Evolutionary conservation across 2,888 invertebrate genomes (phyloP).

Genomic region (Ophion costatus): DNA sequence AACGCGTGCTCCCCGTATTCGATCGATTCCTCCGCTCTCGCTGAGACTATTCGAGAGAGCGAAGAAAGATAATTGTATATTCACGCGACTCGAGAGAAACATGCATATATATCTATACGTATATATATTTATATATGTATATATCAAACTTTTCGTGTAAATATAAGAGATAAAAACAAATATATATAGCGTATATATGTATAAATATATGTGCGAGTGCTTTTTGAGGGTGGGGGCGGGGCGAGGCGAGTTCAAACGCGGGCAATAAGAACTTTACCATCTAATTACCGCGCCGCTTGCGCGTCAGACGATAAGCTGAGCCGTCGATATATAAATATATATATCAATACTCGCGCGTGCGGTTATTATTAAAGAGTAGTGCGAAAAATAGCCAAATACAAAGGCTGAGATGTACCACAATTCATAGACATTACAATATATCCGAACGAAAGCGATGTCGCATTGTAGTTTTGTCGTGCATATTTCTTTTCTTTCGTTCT

Average conservation of each 20-base stretch:
- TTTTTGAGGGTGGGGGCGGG: slow-evolving; percentile 15
- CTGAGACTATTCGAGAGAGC: not conserved
- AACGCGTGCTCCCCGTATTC: slow-evolving; percentile 37
- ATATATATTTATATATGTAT: slow-evolving; percentile 56
- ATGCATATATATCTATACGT: slow-evolving; percentile 56
- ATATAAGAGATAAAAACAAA: slow-evolving; percentile 34
- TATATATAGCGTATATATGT: slow-evolving; percentile 54
- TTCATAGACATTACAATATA: slow-evolving; percentile 48
- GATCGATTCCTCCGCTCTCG: slow-evolving; percentile 24
- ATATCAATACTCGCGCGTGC: slow-evolving; percentile 29
- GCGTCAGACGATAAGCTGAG: slow-evolving; percentile 12
- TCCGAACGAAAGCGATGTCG: slow-evolving; percentile 73
- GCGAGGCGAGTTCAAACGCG: slow-evolving; percentile 26
- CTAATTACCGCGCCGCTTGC: slow-evolving; percentile 28
- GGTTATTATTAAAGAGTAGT: slow-evolving; percentile 49
- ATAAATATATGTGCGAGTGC: slow-evolving; percentile 58
- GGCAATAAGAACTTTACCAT: slow-evolving; percentile 16
- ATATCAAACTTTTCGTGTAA: slow-evolving; percentile 60
- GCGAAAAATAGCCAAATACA: slow-evolving; percentile 27
- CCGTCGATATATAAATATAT: slow-evolving; percentile 49
- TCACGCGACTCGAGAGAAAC: slow-evolving; percentile 34
- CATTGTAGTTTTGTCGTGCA: slow-evolving; percentile 66
- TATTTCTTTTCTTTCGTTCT: slow-evolving; percentile 12
- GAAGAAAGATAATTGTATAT: slow-evolving; percentile 43
- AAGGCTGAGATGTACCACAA: slow-evolving; percentile 34